Evolutionary conservation across 2,888 invertebrate genomes (phyloP), one percentile per base, ranked within the genome.

Genomic region (Hypomecis atomaria): DNA sequence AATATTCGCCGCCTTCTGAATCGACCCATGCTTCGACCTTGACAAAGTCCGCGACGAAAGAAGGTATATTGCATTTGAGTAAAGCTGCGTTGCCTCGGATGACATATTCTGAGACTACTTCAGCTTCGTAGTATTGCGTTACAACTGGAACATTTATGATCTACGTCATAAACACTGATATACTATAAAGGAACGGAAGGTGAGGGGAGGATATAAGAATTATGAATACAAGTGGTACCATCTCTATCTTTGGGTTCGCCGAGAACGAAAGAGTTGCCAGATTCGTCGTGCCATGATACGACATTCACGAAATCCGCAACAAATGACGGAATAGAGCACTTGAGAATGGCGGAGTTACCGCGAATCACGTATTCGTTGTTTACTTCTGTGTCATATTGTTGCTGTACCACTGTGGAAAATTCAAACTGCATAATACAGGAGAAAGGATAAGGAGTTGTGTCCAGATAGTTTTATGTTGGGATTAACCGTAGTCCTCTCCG

Each of bases 241-340:
- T 87, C 82, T 75, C 81, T 84, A 67, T 87, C 84, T 70, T 86
- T 84, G 68, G 83, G 77, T 70, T 83, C 87, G 54, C 86, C 83
- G 59, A 81, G 74, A 64, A 85, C 83, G 75, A 81, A 90, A 52
- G 90, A 85, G 77, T 95, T 95, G 73, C 94, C 95, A 76, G 94
- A 94, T 88, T 97, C 96, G 74, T 96, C 97, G 77, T 96, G 96
- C 97, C 97, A 97, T 54, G 97, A 96, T 59, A 96, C 94, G 73
- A 98, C 97, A 81, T 94, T 95, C 69, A 98, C 97, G 90, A 98
- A 98, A 92, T 98, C 98, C 67, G 97, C 97, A 68, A 98, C 98
- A 90, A 98, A 98, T 69, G 97, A 97, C 55, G 98, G 98, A 81
- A 97, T 96, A 78, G 96, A 96, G 93, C 97, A 98, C 92, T 97